Conservation (phyloP, 2,113 vertebrate genomes). For the Otocyon megalotis region DNA sequence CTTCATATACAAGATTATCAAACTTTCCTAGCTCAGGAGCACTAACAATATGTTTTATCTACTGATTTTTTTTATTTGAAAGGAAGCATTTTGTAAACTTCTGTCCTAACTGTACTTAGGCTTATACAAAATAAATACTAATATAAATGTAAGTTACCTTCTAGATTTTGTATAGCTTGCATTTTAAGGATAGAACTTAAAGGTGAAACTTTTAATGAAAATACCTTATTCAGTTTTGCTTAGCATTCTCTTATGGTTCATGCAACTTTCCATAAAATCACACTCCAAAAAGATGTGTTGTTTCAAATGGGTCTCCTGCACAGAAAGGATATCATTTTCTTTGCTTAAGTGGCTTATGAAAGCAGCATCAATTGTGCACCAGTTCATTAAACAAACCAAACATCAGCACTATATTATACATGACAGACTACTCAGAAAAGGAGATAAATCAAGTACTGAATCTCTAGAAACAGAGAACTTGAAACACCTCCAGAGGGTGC, state of each 20-base stretch:
- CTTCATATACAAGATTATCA: not conserved
- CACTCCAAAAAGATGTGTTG: not conserved
- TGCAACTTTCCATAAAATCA: constrained; percentile 19
- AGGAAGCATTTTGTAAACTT: not conserved
- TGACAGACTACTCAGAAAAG: not conserved
- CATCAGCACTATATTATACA: not conserved
- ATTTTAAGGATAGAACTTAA: not conserved
- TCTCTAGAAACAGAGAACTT: constrained; percentile 4
- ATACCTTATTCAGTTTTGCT: not conserved
- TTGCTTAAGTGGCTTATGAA: not conserved
- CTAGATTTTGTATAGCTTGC: not conserved
- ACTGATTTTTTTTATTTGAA: not conserved
- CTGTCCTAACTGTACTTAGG: not conserved
- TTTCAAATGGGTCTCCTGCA: not conserved
- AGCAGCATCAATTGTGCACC: not conserved
- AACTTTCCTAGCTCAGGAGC: not conserved
- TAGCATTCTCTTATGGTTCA: not conserved
- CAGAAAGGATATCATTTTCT: constrained; percentile 15
- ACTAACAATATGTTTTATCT: not conserved
- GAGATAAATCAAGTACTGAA: not conserved
- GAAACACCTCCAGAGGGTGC: not conserved
- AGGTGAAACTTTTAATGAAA: constrained; percentile 46
- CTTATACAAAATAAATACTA: not conserved
- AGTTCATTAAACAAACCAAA: constrained; percentile 30
- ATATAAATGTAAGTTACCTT: not conserved